Evolutionary conservation across 2,888 invertebrate genomes (phyloP), one percentile per base, ranked within the genome.

Genomic region (Tiphia femorata): DNA sequence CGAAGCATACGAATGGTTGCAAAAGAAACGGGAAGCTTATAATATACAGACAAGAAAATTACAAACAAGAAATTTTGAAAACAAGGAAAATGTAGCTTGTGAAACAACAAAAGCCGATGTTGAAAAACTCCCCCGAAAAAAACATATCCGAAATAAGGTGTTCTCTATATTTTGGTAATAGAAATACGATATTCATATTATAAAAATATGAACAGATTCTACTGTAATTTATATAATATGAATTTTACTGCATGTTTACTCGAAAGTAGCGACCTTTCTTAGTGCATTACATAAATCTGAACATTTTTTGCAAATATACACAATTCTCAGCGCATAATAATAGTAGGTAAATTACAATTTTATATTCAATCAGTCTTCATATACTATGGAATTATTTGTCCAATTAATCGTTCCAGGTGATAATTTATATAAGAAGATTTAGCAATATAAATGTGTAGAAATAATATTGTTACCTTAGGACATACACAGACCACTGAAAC

Each of bases 111-210:
- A 29, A 2, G 62, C 67, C n/a, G 70, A 73, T 44, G 33, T 51
- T 19, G 20, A 37, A 0, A 70, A 70, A 48, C n/a, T 33, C 3
- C 1, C 48, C 4, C 75, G 70, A 14, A 80, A 75, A 38, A 73
- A 73, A 49, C 64, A 73, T 16, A 46, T 46, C 2, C 58, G 62
- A 2, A 70, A 64, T 8, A 77, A 73, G 47, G 78, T 77, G 53
- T 80, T 82, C 55, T 75, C 75, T n/a, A 77, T 82, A 52, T 82
- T 82, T 65, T 77, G 78, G 43, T 79, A 56, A 58, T 43, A 23
- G 2, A 6, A 19, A 14, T 33, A n/a, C 8, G 2, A 0, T 29
- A 44, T 8, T 33, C 19, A 1, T n/a, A 17, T 14, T 51, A 21
- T 3, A 16, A 21, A 14, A 27, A 4, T 50, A 33, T 33, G 33